Evolutionary conservation across 2,888 invertebrate genomes (phyloP), one percentile per base, ranked within the genome.

Genomic region (Ecliptopera silaceata): DNA sequence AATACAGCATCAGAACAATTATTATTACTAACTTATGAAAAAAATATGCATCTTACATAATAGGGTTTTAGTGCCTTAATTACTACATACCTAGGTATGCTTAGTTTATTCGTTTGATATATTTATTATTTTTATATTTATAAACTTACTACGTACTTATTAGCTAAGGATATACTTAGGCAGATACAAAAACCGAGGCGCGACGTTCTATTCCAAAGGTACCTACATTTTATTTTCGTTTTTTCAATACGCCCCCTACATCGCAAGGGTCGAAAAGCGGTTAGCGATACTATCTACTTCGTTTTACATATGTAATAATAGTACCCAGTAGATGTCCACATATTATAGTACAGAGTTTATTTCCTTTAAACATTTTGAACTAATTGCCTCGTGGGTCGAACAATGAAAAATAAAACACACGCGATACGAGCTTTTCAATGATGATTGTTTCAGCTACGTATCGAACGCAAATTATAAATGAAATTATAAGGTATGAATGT

Each of bases 201-300:
- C 22, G 58, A 59, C 38, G 54, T 56, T 55, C 56, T 61, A 47
- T 54, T 66, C 65, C 66, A 67, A 72, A n/a, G n/a, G n/a, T n/a
- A n/a, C n/a, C n/a, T 63, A 66, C 73, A 64, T 75, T 79, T 73
- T 67, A 70, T 77, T 75, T 80, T 79, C 70, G 82, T 81, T 79
- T 74, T 17, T 72, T 76, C 67, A 71, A 72, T 71, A 81, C 79
- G 82, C 82, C 82, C 78, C 57, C 72, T 69, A 74, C 76, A 77
- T 77, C 66, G 75, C 71, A 72, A 72, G 79, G 77, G 75, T 73
- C 73, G 71, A 71, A 72, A 74, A 72, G 71, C 75, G 71, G 70
- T 69, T 66, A 63, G 64, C 75, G 86, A 85, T 86, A 71, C 73
- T 84, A 85, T 85, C 84, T 74, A 70, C 64, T 74, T 73, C 72